Evolutionary conservation across 2,888 invertebrate genomes (phyloP).

Genomic region (Xanthia icteritia): DNA sequence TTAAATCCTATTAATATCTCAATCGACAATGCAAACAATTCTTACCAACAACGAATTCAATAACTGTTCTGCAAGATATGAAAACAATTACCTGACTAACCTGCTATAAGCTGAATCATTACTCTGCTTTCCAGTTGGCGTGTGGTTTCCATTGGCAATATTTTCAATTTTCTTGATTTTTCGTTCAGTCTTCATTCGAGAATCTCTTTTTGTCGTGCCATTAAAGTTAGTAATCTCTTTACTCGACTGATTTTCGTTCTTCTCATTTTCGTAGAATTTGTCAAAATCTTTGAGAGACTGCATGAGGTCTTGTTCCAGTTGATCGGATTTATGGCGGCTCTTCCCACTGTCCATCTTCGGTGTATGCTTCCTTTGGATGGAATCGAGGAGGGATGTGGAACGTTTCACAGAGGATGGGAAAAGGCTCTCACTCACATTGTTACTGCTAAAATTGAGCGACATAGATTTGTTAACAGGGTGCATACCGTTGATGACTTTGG

Average conservation of each 20-base stretch:
- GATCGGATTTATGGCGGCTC: constrained; percentile 86
- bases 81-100: constrained; percentile 90
- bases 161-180: constrained; percentile 81
- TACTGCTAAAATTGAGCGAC: constrained; percentile 91
- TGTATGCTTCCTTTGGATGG: constrained; percentile 85
- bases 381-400: constrained; percentile 90
- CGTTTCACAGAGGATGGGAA: constrained; percentile 90
- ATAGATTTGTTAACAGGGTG: constrained; percentile 88
- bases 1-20: constrained; percentile 22
- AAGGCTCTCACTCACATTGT: constrained; percentile 86
- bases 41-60: not conserved
- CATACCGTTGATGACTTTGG: constrained; percentile 82
- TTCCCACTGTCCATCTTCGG: constrained; percentile 81
- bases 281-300: constrained; percentile 89
- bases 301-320: constrained; percentile 88
- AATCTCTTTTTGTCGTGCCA: constrained; percentile 79
- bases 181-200: constrained; percentile 77
- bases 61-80: constrained; percentile 23
- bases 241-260: constrained; percentile 76
- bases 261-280: constrained; percentile 86
- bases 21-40: not conserved
- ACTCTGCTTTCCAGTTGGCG: constrained; percentile 84
- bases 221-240: constrained; percentile 77
- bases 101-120: constrained; percentile 96
- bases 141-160: constrained; percentile 82